Percentiles rank a stretch among this genome's conserved stretches.
These are phyloP conservation scores for Plagodis pulveraria DNA, from an alignment of 2,888 invertebrate species.

Conservation along the genomic window DNA sequence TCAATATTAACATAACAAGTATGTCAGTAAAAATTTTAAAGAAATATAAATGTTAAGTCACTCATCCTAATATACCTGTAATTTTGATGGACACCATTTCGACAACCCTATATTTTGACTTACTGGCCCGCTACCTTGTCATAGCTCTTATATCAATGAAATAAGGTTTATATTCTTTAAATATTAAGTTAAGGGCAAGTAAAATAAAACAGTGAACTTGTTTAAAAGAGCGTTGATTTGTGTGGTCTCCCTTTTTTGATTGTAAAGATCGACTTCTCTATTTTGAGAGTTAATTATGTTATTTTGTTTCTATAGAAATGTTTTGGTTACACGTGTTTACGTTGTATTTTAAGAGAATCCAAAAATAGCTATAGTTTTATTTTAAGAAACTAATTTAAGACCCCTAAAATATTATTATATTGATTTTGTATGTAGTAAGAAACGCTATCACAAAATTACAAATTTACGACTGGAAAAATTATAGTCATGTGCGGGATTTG, in stretches of 20 bases:
- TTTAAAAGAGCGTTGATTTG: constrained; percentile 20
- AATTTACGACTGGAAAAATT: no score
- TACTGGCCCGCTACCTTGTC: not conserved
- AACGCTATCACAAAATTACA: no score
- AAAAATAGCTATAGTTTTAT: not conserved
- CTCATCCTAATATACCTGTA: constrained; percentile 33
- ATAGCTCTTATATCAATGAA: not conserved
- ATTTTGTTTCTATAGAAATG: constrained; percentile 11
- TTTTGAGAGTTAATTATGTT: constrained; percentile 25
- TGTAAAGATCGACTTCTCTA: constrained; percentile 25
- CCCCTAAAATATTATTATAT: no score
- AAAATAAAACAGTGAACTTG: constrained; percentile 2
- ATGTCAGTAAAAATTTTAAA: not conserved
- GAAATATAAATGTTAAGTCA: constrained; percentile 33
- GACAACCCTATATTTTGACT: constrained; percentile 22
- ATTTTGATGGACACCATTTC: constrained; percentile 31
- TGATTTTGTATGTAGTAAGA: no score
- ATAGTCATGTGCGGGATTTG: no score
- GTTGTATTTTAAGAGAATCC: not conserved
- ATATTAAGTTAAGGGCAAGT: not conserved
- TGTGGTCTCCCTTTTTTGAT: constrained; percentile 33
- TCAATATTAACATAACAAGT: constrained; percentile 2
- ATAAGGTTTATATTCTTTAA: constrained; percentile 16
- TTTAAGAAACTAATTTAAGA: no score
- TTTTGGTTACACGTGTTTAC: constrained; percentile 7